phyloP scores from a whole-genome alignment of 2,888 invertebrate species.

The Unio delphinus region DNA sequence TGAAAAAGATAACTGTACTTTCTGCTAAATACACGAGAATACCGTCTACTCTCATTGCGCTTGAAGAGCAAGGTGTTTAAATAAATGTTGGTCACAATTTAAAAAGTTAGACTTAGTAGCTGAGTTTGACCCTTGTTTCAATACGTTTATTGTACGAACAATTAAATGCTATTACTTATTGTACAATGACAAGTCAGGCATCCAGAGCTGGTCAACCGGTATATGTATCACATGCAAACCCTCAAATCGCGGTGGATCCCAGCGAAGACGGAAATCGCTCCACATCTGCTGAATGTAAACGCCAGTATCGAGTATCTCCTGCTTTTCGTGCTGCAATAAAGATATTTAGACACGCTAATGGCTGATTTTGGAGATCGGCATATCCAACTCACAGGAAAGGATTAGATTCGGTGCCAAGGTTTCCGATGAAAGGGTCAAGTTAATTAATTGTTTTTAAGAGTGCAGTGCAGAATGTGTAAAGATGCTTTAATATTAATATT shows the following conservation, averaged over 20 bases:
- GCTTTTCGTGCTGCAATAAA: conserved; percentile 44
- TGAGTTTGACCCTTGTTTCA: not conserved
- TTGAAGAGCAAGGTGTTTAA: too few relatives aligned
- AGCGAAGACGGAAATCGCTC: conserved; percentile 59
- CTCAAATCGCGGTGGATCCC: conserved; percentile 56
- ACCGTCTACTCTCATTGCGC: too few relatives aligned
- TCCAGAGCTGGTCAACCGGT: conserved; percentile 58
- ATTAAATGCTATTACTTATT: conserved; percentile 54
- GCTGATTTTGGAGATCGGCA: too few relatives aligned
- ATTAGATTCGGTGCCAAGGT: too few relatives aligned
- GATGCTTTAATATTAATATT: too few relatives aligned
- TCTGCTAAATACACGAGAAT: too few relatives aligned
- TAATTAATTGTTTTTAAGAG: too few relatives aligned
- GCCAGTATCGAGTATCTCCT: conserved; percentile 46
- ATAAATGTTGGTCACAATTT: too few relatives aligned
- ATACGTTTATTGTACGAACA: not conserved
- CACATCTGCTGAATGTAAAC: conserved; percentile 53
- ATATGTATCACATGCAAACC: conserved; percentile 50
- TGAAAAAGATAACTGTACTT: too few relatives aligned
- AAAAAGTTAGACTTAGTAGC: too few relatives aligned
- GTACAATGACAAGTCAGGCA: conserved; percentile 61
- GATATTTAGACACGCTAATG: not conserved
- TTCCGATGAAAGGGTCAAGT: not conserved
- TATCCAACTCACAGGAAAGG: too few relatives aligned
- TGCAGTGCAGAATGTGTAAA: too few relatives aligned